Evolutionary conservation across 2,113 vertebrate species (phyloP).

Genomic region (Sinocyclocheilus maitianheensis): DNA sequence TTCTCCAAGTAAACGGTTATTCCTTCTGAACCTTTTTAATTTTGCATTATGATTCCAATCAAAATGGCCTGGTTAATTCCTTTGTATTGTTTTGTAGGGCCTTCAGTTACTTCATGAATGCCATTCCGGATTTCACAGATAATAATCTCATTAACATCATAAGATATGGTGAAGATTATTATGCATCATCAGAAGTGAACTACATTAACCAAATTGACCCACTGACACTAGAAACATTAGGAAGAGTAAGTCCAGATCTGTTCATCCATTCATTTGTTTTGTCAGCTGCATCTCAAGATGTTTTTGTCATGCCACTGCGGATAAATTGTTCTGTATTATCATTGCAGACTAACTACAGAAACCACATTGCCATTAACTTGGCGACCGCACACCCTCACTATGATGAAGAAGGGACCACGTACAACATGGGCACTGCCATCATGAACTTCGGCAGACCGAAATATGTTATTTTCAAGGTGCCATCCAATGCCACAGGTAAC

Average conservation of each 20-base stretch:
- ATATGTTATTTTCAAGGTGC: constrained; percentile 89
- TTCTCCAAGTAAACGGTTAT: constrained; percentile 84
- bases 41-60: no score
- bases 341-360: constrained; percentile 85
- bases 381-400: constrained; percentile 94
- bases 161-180: constrained; percentile 86
- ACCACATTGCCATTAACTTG: constrained; percentile 84
- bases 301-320: background rate
- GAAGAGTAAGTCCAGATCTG: constrained; percentile 76
- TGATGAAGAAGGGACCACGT: constrained; percentile 83
- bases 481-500: constrained; percentile 77
- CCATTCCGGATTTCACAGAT: constrained; percentile 93
- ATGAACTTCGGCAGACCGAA: constrained; percentile 84
- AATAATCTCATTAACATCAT: constrained; percentile 96
- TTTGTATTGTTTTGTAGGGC: constrained; percentile 70
- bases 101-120: constrained; percentile 84
- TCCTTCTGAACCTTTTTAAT: background rate
- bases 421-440: constrained; percentile 92
- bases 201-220: constrained; percentile 90
- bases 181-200: constrained; percentile 88
- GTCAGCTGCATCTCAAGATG: background rate
- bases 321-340: background rate
- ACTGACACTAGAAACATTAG: constrained; percentile 82
- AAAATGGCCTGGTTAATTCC: background rate
- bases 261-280: background rate